Evolutionary conservation across 2,113 vertebrate genomes (phyloP), one percentile per base, ranked within the genome.

Genomic region (Gymnarchus niloticus): DNA sequence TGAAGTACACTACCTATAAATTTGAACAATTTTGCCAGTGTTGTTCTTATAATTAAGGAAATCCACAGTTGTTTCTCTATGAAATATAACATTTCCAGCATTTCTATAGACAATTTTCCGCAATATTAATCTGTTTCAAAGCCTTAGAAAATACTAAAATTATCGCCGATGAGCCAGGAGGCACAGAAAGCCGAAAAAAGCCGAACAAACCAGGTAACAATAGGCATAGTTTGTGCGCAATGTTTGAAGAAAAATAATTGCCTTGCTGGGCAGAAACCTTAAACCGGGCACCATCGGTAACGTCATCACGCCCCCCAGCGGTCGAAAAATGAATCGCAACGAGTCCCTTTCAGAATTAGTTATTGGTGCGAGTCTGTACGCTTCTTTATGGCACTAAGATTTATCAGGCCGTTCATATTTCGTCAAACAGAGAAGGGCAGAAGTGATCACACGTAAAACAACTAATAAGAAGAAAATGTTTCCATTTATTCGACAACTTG

Each of bases 401-500:
- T 25, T 65, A 61, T n/a, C n/a, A 61, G 59, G n/a, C 33, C 25
- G 33, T 12, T 3, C 59, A 9, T 61, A 10, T 65, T 65, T 69
- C 3, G 51, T 54, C 51, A 54, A 65, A 65, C 57, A 61, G n/a
- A 78, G 1, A 41, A n/a, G 46, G 44, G 23, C 46, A 23, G 44
- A 28, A 49, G 9, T n/a, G 48, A 81, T n/a, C 48, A 81, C 65
- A 54, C 52, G 23, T 51, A 56, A 82, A n/a, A 25, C 25, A 49
- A 14, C 14, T 4, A 17, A 4, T 83, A 54, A 83, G 59, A 83
- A 86, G 61, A 83, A 86, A 84, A 85, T 83, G 23, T 76, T 77
- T 69, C 73, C 85, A 81, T 88, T 88, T 88, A 88, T 88, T 88
- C 84, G 57, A 88, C 76, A 84, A 73, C 84, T 86, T 81, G n/a